These are phyloP conservation scores for Cirrhinus molitorella DNA, from an alignment of 2,797 vertebrate genomes.

Conservation along the genomic window DNA sequence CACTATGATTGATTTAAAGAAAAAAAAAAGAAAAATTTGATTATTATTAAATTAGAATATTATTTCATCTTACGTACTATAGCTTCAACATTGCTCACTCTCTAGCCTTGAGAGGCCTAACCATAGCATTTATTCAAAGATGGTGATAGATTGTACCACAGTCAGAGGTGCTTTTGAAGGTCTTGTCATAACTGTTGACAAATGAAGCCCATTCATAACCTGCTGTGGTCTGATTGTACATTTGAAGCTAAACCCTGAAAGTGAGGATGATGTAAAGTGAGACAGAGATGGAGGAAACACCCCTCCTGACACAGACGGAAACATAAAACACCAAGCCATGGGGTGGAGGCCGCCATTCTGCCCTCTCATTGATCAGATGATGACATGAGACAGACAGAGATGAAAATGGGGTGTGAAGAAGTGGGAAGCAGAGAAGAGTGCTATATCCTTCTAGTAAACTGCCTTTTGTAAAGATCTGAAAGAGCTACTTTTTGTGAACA, in stretches of 20 bases:
- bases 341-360: slow-evolving; percentile 47
- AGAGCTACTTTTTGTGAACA: slow-evolving; percentile 19
- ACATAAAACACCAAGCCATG: slow-evolving; percentile 59
- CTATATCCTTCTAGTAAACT: slow-evolving; percentile 2
- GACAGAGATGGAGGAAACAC: slow-evolving; percentile 20
- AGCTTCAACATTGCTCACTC: not conserved
- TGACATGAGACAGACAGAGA: slow-evolving; percentile 53
- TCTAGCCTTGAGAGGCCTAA: slow-evolving; percentile 1
- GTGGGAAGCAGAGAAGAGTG: not conserved
- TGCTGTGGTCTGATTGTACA: slow-evolving; percentile 37
- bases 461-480: not conserved
- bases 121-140: slow-evolving; percentile 3
- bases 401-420: slow-evolving; percentile 9
- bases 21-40: not conserved
- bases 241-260: slow-evolving; percentile 18
- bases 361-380: slow-evolving; percentile 59
- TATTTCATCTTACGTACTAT: not conserved
- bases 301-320: slow-evolving; percentile 23
- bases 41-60: too few species aligned
- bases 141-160: slow-evolving; percentile 24
- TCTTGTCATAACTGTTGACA: slow-evolving; percentile 48
- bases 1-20: not conserved
- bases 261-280: slow-evolving; percentile 11
- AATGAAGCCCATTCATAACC: slow-evolving; percentile 42
- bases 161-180: slow-evolving; percentile 17